Evolutionary conservation across 2,113 vertebrate species (phyloP).

Genomic region (Oreochromis spilurus): DNA sequence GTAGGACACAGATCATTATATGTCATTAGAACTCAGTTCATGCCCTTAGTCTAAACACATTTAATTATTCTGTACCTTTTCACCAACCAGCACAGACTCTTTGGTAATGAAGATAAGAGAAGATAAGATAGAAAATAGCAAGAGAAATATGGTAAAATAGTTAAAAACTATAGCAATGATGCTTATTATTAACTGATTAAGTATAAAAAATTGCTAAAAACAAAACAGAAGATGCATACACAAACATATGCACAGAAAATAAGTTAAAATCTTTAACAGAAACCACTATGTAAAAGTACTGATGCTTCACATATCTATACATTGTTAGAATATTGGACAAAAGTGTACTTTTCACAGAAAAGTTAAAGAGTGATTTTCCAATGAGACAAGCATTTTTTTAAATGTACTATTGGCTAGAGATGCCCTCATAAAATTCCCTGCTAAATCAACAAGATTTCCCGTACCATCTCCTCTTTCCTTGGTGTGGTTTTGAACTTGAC

Average conservation of each 20-base stretch:
- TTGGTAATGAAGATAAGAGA: background rate
- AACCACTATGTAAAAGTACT: background rate
- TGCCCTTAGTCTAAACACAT: constrained; percentile 44
- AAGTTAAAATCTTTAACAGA: background rate
- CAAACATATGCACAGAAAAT: background rate
- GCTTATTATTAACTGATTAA: background rate
- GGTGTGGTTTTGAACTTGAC: constrained; percentile 16
- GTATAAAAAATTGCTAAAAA: background rate
- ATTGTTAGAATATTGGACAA: background rate
- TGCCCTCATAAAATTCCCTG: background rate
- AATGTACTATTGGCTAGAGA: background rate
- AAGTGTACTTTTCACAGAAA: background rate
- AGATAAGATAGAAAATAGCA: rapidly evolving
- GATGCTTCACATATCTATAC: background rate
- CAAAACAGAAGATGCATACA: background rate
- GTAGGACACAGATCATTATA: constrained; percentile 56
- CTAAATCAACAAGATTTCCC: background rate
- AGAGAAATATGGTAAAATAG: background rate
- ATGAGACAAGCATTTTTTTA: background rate
- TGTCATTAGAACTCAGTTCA: constrained; percentile 53
- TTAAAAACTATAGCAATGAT: background rate
- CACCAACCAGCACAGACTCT: background rate
- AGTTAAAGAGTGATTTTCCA: background rate
- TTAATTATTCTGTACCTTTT: constrained; percentile 1
- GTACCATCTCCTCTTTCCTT: background rate